Conservation (phyloP, 2,797 vertebrate genomes). For the Spea hammondii region DNA sequence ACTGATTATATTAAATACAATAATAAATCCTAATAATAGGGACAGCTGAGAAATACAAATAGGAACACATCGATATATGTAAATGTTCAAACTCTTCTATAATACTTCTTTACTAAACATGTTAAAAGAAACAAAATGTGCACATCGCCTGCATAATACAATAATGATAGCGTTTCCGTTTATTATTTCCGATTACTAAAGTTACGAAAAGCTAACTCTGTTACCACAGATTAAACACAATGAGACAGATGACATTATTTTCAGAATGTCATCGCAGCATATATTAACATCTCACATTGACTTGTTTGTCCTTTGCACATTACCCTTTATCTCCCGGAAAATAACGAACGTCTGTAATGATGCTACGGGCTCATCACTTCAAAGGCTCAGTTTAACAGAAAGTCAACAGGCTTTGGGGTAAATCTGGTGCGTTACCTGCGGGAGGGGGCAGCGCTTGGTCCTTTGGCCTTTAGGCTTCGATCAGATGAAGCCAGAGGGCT, state of each 20-base stretch:
- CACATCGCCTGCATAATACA: background rate
- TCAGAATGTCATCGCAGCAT: constrained; percentile 35
- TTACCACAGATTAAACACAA: constrained; percentile 3
- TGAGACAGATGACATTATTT: constrained; percentile 25
- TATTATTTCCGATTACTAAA: background rate
- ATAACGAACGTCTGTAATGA: constrained; percentile 19
- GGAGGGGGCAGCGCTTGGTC: too few relatives aligned
- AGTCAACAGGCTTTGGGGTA: background rate
- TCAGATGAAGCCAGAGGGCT: too few relatives aligned
- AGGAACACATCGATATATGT: too few relatives aligned
- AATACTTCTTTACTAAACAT: background rate
- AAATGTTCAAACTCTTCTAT: background rate
- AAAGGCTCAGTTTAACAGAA: background rate
- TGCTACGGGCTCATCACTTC: constrained; percentile 15
- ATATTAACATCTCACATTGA: constrained; percentile 24
- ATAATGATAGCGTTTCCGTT: constrained; percentile 6
- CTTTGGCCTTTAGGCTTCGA: too few relatives aligned
- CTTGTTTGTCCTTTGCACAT: constrained; percentile 24
- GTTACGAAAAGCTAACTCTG: constrained; percentile 8
- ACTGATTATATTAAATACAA: too few relatives aligned
- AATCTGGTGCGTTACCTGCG: too few relatives aligned
- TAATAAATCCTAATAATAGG: too few relatives aligned
- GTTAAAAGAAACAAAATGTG: background rate
- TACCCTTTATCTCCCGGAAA: constrained; percentile 3
- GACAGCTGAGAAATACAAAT: too few relatives aligned